A percentile compares a stretch with the other conserved stretches of the same genome.
These are phyloP conservation scores for Limnephilus lunatus DNA, from an alignment of 2,888 invertebrate genomes.

Conservation along the genomic window DNA sequence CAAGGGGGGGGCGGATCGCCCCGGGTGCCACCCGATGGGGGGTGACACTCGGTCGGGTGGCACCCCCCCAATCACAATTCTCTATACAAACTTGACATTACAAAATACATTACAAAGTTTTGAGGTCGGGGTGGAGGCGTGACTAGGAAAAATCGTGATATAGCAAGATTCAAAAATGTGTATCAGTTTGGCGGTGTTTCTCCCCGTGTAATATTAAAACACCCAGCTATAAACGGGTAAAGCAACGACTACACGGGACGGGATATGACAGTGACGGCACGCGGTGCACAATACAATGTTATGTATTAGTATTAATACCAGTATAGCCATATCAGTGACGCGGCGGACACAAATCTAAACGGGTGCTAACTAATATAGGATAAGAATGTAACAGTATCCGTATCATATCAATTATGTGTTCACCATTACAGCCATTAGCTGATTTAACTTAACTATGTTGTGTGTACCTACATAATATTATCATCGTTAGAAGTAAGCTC, in stretches of 20 bases:
- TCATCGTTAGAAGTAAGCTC: background rate
- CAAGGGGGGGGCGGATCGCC: too few species aligned
- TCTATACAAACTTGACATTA: too few species aligned
- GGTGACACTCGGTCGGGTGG: too few species aligned
- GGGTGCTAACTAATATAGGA: background rate
- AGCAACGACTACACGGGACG: background rate
- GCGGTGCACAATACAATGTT: background rate
- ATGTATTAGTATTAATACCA: background rate
- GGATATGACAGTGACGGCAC: slow-evolving; percentile 18
- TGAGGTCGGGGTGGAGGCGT: too few species aligned
- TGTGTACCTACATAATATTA: background rate
- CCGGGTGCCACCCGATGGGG: too few species aligned
- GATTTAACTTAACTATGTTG: background rate
- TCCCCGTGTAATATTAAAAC: background rate
- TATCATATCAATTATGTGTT: background rate
- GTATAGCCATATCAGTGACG: background rate
- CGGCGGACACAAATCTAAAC: background rate
- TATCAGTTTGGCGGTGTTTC: background rate
- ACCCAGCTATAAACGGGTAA: background rate
- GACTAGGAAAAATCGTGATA: too few species aligned
- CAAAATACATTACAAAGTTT: too few species aligned
- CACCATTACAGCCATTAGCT: background rate
- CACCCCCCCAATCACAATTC: too few species aligned
- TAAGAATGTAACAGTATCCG: background rate
- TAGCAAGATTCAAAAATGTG: too few species aligned